Conservation (phyloP, 2,797 vertebrate genomes). For the Eospalax fontanierii region DNA sequence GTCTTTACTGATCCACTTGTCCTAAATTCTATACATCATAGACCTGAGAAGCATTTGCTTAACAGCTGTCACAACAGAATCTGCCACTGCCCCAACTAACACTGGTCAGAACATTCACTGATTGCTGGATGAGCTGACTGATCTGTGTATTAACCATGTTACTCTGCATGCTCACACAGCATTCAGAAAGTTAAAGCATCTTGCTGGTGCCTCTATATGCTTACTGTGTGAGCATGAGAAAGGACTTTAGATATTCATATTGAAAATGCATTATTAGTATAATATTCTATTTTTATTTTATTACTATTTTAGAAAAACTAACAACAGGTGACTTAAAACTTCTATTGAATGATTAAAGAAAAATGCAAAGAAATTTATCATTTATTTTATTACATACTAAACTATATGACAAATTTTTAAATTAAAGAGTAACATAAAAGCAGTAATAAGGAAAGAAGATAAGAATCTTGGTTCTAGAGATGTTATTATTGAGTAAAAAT, state of each 20-base stretch:
- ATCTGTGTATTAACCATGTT: background rate
- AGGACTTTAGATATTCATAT: background rate
- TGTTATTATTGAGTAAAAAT: conserved; percentile 31
- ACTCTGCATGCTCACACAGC: background rate
- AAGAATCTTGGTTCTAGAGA: conserved; percentile 14
- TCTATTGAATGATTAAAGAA: conserved; percentile 19
- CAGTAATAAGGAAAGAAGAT: background rate
- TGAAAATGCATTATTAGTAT: background rate
- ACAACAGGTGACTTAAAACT: conserved; percentile 23
- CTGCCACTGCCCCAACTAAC: background rate
- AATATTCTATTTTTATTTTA: conserved; percentile 6
- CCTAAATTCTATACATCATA: background rate
- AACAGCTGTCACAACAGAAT: background rate
- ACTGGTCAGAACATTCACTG: background rate
- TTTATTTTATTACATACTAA: background rate
- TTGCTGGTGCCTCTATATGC: background rate
- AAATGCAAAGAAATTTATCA: background rate
- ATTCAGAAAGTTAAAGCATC: background rate
- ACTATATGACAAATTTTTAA: background rate
- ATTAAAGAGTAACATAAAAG: background rate
- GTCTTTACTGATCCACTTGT: background rate
- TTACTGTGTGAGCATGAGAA: background rate
- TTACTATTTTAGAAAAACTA: conserved; percentile 25
- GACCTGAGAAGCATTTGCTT: background rate
- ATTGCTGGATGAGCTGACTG: background rate